Evolutionary conservation across 2,797 vertebrate genomes (phyloP).

Genomic region (Sitta carolinensis): DNA sequence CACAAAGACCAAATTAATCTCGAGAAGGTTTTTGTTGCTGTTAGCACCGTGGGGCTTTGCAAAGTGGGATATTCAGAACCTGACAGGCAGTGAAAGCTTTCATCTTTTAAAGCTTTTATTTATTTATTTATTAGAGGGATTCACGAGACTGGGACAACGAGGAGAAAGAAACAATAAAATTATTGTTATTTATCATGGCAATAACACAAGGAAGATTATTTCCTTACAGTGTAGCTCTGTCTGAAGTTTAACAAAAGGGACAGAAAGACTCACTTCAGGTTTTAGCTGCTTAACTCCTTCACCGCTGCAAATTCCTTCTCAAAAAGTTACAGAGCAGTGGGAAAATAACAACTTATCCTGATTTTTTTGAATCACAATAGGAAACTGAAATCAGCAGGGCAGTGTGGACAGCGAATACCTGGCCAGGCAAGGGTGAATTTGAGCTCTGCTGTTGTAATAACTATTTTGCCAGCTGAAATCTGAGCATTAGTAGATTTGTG

Average conservation of each 20-base stretch:
- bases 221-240: neutral
- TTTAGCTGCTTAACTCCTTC: neutral
- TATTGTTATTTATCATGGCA: conserved; percentile 14
- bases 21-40: neutral
- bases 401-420: neutral
- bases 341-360: neutral
- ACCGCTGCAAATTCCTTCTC: neutral
- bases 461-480: conserved; percentile 37
- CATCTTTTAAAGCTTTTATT: neutral
- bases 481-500: conserved; percentile 23
- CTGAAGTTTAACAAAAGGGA: neutral
- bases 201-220: neutral
- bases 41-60: neutral
- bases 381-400: neutral
- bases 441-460: neutral
- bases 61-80: neutral
- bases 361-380: neutral
- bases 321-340: neutral
- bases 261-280: neutral
- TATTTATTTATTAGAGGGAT: neutral
- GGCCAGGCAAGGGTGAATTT: neutral
- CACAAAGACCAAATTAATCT: neutral
- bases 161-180: neutral
- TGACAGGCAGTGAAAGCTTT: neutral
- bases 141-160: neutral